These are phyloP conservation scores for Dugesia japonica DNA, from an alignment of 2,888 invertebrate species.

Conservation along the genomic window DNA sequence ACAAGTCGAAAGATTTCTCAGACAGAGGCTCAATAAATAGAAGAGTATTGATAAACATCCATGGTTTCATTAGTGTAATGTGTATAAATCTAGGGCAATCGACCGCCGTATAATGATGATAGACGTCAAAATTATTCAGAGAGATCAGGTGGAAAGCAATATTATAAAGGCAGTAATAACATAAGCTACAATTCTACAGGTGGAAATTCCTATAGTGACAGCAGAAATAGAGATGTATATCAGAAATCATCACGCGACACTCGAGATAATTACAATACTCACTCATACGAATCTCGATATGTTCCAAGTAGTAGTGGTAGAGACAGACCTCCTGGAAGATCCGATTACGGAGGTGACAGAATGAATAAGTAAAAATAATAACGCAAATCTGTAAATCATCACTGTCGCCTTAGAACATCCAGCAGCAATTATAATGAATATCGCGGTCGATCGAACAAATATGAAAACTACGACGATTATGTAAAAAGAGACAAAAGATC, in stretches of 20 bases:
- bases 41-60: neutral
- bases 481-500: no score
- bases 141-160: neutral
- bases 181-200: neutral
- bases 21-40: neutral
- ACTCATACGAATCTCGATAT: neutral
- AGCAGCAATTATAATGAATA: no score
- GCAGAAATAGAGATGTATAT: neutral
- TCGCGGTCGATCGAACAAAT: no score
- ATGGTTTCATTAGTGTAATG: neutral
- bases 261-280: conserved; percentile 6
- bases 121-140: neutral
- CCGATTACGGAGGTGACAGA: no score
- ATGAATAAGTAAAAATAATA: no score
- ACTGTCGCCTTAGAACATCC: no score
- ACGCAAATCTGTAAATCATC: no score
- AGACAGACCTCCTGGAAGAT: neutral
- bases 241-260: neutral
- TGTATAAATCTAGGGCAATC: neutral
- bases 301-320: neutral
- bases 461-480: no score
- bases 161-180: neutral
- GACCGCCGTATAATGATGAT: neutral
- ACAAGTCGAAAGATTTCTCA: neutral
- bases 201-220: neutral